Evolutionary conservation across 2,113 vertebrate species (phyloP).

Genomic region (Bufo gargarizans): DNA sequence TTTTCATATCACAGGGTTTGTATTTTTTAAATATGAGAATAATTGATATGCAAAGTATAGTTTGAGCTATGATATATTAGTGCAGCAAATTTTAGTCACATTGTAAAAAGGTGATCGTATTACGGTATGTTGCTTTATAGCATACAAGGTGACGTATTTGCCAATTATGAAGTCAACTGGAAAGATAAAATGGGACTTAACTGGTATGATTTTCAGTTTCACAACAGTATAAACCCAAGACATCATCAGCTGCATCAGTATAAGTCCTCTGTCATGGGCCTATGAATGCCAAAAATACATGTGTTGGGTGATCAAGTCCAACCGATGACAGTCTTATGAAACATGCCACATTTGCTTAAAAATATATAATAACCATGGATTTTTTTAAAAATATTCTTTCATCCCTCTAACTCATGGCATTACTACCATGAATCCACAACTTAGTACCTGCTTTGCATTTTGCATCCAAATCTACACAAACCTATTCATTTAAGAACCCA

Average conservation of each 20-base stretch:
- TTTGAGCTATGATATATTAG: background rate
- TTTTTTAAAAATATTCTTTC: background rate
- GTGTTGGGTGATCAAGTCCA: background rate
- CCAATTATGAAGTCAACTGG: background rate
- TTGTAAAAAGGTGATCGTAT: slow-evolving; percentile 27
- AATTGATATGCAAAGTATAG: background rate
- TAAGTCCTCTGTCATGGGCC: background rate
- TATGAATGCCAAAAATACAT: background rate
- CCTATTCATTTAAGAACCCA: background rate
- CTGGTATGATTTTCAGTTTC: background rate
- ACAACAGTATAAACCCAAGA: background rate
- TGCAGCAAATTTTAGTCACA: background rate
- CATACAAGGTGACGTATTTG: background rate
- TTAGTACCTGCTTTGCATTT: too few relatives aligned
- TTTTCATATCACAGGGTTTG: background rate
- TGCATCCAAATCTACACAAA: background rate
- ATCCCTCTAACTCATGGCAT: background rate
- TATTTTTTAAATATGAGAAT: slow-evolving; percentile 4
- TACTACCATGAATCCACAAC: background rate
- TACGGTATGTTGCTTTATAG: background rate
- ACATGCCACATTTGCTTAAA: background rate
- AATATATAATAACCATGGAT: background rate
- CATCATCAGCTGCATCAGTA: background rate
- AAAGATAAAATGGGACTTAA: background rate
- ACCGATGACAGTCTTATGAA: background rate